Evolutionary conservation across 1,140 invertebrate genomes (phyloP), one percentile per base, ranked within the genome.

Genomic region (Bradynema listronoti): DNA sequence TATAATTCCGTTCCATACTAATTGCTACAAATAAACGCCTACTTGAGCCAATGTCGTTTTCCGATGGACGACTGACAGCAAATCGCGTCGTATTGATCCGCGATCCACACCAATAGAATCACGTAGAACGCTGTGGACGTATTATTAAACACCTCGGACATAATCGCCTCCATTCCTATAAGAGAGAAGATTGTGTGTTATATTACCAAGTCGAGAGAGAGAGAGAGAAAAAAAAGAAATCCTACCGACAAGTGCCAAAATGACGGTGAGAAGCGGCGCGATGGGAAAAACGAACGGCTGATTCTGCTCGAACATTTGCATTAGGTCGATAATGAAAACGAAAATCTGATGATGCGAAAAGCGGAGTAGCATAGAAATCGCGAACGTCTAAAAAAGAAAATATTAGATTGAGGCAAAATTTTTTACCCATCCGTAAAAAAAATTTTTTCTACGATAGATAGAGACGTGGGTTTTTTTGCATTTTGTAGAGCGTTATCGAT

Each of bases 311-410:
- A 96, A 80, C 89, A 95, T 94, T 81, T 96, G 92, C 58, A 97
- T 83, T 47, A 97, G 82, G 80, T 97, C 91, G 73, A 96, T 90
- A 90, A 84, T 61, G 78, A 80, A 96, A 27, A 96, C 84, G 79
- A 97, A 96, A 71, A 98, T 96, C 81, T 97, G 94, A 80, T 97
- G 92, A 82, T 98, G 93, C 1, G 93, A 96, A 80, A 96, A 98
- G 42, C 94, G 85, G 43, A 98, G 82, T 61, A 98, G 81, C 87
- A 97, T 95, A 2, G 93, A 96, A 69, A 97, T 91, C 0, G 91
- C 93, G 33, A 97, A 87, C 6, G 94, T 98, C 92, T 97, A 84
- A 86, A 88, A 79, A 51, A 5, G 32, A 42, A 22, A 4, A 30
- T 49, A 56, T 43, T 54, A 24, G 3, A 9, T 55, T 43, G 24